Base-by-base conservation (phyloP, 1,140 invertebrate genomes). In the Calliopsis andreniformis region DNA sequence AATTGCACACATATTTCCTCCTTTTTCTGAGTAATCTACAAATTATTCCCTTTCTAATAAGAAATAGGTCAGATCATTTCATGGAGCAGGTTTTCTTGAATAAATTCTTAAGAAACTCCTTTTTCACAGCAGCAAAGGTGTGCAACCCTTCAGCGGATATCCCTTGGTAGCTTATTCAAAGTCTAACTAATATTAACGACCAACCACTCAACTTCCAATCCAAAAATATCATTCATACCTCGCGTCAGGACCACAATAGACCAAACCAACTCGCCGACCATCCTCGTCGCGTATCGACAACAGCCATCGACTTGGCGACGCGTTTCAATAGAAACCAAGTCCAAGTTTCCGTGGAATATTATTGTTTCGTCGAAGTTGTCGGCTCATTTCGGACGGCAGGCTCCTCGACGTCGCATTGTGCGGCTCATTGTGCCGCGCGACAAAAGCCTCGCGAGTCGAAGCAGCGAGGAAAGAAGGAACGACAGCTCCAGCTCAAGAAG, bases 311-410 rank as follows among this genome's bases (percentile, higher is more conserved):
- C 14, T 66, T 35, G 3, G 18, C 2, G 4, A 14, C 10, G 16
- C 20, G 25, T 61, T 3, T 43, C 6, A 25, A 45, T 62, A 16
- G 59, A 59, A n/a, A n/a, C 5, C 10, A 20, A 32, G 12, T 32
- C 30, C 39, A 6, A 23, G n/a, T 43, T 5, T 10, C 5, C 7
- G 4, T 4, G 16, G 32, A 30, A 42, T 0, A 10, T 66, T 51
- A 51, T 42, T 55, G 32, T 42, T 55, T 42, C 10, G n/a, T 42
- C 64, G 23, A 42, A 68, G 32, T 68, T 68, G 12, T 10, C 23
- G 43, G 7, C 3, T 7, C 23, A 25, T 53, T 28, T 25, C 23
- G 0, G 63, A 3, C 5, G 35, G 3, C 3, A 39, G 10, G 14
- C 20, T 4, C 23, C 3, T 10, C 14, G 6, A 4, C 30, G 25